Conservation (phyloP, 2,888 invertebrate species). For the Rhagophthalmus giganteus region DNA sequence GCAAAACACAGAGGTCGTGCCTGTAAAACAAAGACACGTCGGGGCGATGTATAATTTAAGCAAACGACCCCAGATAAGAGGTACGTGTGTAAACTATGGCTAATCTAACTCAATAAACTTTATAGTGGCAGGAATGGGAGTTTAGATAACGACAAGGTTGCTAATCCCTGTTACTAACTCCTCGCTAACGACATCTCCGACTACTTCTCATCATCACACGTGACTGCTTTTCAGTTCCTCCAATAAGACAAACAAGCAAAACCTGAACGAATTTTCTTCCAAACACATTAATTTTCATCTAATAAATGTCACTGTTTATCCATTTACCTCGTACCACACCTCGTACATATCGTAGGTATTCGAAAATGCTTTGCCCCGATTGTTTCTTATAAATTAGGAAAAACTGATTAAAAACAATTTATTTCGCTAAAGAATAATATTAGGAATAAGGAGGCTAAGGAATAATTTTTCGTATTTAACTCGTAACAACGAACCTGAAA, state of each 20-base stretch:
- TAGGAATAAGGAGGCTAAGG: no score
- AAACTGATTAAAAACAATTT: no score
- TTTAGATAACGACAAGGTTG: slow-evolving; percentile 56
- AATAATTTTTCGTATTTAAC: no score
- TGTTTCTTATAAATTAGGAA: no score
- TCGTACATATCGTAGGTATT: no score
- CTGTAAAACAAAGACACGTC: slow-evolving; percentile 53
- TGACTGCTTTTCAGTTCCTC: slow-evolving; percentile 21
- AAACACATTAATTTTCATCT: no score
- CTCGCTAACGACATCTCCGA: slow-evolving; percentile 52
- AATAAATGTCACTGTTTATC: no score
- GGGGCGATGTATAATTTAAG: slow-evolving; percentile 53
- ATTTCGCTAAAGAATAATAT: no score
- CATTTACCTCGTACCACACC: no score
- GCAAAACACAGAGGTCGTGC: slow-evolving; percentile 48
- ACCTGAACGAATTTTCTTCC: slow-evolving; percentile 14
- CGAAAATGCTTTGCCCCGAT: no score
- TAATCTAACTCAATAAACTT: slow-evolving; percentile 59
- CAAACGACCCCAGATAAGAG: slow-evolving; percentile 56
- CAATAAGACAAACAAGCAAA: slow-evolving; percentile 10
- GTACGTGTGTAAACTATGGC: slow-evolving; percentile 58
- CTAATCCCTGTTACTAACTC: slow-evolving; percentile 53
- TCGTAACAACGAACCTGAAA: no score
- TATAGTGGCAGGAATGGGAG: slow-evolving; percentile 57
- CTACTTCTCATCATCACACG: slow-evolving; percentile 40